Evolutionary conservation across 2,888 invertebrate genomes (phyloP), one percentile per base, ranked within the genome.

Genomic region (Synanthedon vespiformis): DNA sequence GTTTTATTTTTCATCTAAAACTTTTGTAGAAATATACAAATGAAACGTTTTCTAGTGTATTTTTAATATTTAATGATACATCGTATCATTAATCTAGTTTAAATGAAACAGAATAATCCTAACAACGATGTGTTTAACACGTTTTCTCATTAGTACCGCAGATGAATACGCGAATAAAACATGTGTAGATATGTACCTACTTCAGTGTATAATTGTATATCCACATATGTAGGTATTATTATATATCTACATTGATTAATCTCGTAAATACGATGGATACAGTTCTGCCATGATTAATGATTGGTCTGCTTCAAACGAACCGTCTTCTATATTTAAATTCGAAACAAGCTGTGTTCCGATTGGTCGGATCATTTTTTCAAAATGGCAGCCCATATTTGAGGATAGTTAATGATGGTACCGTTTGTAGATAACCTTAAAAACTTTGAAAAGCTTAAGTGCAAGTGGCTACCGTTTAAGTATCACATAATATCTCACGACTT

Each of bases 321-420:
- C 44, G 44, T 44, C 44, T 73, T 80, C 82, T 84, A 83, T 83
- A 82, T 85, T 72, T 67, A 73, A 80, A 78, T 75, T 73, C 61
- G 69, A 73, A 60, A 59, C 55, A 62, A 62, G 44, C 44, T 44
- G 44, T 14, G 44, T 44, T 74, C 68, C 64, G 63, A 83, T 85
- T 85, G 84, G 86, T 70, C 54, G 54, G 61, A 53, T 72, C 2
- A 10, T 74, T 79, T 79, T 80, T 80, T 68, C 74, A 75, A 77
- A 76, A 82, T 83, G 82, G 81, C 75, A 79, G 78, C 73, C 74
- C 68, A 81, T 74, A 74, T 80, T 78, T 69, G 74, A 78, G 76
- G 73, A 79, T 81, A 75, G 84, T 78, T 80, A 77, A 85, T 83
- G 80, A 74, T 65, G 62, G 61, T 70, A 61, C 63, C 61, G 70